Conservation (phyloP, 2,113 vertebrate species). For the Limnothrissa miodon region DNA sequence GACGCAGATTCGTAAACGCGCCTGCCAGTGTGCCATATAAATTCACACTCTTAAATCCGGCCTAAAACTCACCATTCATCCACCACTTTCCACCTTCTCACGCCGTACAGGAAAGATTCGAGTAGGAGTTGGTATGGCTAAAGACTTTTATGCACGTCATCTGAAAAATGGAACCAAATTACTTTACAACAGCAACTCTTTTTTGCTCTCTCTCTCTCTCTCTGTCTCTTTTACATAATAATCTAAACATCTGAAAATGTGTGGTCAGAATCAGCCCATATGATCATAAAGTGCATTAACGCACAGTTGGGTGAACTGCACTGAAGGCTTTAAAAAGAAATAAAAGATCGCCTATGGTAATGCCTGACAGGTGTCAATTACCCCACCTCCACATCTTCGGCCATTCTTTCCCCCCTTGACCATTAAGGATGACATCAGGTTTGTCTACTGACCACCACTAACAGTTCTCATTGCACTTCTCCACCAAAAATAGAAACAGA, state of each 20-base stretch:
- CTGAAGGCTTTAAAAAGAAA: background rate
- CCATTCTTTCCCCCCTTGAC: background rate
- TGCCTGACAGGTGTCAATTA: background rate
- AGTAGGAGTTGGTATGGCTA: background rate
- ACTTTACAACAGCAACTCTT: background rate
- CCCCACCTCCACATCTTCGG: background rate
- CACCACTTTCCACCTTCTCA: constrained; percentile 2
- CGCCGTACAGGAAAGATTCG: background rate
- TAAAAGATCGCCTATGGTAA: background rate
- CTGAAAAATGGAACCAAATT: background rate
- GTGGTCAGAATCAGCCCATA: background rate
- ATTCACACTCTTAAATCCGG: constrained; percentile 3
- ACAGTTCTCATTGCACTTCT: too few species aligned
- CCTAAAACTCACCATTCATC: constrained; percentile 3
- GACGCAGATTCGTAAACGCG: background rate
- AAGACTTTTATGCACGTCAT: background rate
- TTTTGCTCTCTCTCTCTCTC: background rate
- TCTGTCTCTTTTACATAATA: background rate
- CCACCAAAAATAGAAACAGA: too few species aligned
- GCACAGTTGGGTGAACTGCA: background rate
- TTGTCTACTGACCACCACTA: too few species aligned
- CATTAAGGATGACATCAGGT: too few species aligned
- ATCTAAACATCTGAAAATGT: background rate
- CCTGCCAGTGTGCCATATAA: background rate
- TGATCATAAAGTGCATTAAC: background rate